Evolutionary conservation across 2,888 invertebrate species (phyloP).

Genomic region (Melinaea menophilus): DNA sequence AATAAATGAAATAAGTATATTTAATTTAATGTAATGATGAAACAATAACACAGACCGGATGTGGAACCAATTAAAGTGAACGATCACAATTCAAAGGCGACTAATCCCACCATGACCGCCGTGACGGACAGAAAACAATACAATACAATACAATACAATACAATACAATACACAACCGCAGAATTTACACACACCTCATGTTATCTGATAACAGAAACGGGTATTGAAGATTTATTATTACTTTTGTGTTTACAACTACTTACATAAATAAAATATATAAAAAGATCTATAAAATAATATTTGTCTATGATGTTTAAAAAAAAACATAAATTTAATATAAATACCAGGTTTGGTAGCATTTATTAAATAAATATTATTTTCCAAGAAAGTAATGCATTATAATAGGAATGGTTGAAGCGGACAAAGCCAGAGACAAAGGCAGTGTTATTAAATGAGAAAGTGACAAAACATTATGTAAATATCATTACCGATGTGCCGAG

Average conservation of each 20-base stretch:
- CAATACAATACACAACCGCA: conserved; percentile 60
- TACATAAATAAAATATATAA: neutral
- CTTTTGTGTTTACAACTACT: neutral
- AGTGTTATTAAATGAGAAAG: conserved; percentile 52
- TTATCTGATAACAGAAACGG: conserved; percentile 38
- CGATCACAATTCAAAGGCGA: neutral
- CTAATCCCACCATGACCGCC: conserved; percentile 43
- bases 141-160: conserved; percentile 53
- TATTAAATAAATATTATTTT: neutral
- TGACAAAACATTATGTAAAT: conserved; percentile 78
- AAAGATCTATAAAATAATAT: neutral
- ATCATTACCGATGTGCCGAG: conserved; percentile 64
- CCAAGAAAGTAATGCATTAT: neutral
- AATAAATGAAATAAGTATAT: too few species aligned
- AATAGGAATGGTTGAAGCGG: neutral
- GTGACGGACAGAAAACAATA: conserved; percentile 53
- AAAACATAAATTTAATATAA: neutral
- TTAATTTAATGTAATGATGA: too few species aligned
- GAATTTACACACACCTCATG: conserved; percentile 62
- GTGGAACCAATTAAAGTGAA: conserved; percentile 23
- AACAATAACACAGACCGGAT: conserved; percentile 15
- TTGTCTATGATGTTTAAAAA: neutral
- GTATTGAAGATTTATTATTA: neutral
- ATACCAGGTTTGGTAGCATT: neutral
- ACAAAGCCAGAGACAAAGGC: conserved; percentile 1